phyloP scores from a whole-genome alignment of 2,113 vertebrate genomes.

The Centropus unirufus region DNA sequence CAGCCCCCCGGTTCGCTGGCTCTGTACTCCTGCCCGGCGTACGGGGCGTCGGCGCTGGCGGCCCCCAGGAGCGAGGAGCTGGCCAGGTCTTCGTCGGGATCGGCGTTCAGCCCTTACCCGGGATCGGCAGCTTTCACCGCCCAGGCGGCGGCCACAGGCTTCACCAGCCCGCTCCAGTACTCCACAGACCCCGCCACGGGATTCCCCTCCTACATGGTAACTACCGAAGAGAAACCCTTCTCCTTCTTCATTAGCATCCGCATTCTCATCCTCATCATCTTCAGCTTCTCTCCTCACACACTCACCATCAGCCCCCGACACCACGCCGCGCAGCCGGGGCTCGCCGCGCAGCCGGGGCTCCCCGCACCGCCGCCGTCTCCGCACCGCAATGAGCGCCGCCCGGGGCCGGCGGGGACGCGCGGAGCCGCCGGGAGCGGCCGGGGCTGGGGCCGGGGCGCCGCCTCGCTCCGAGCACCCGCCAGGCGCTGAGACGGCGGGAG shows the following conservation, averaged over 20 bases:
- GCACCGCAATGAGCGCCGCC: neutral
- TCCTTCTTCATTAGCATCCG: conserved; percentile 61
- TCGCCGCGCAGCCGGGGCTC: neutral
- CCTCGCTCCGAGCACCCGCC: neutral
- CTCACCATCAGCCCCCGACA: neutral
- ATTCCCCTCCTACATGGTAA: conserved; percentile 99
- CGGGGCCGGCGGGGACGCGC: neutral
- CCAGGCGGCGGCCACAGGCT: conserved; percentile 88
- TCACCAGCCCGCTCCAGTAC: conserved; percentile 93
- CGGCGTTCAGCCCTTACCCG: conserved; percentile 96
- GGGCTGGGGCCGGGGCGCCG: neutral
- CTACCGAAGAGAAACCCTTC: conserved; percentile 53
- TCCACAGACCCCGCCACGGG: conserved; percentile 89
- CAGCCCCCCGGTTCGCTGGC: conserved; percentile 97
- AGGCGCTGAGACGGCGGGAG: neutral
- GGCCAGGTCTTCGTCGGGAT: conserved; percentile 93
- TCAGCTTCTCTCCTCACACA: conserved; percentile 17
- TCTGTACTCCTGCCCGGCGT: conserved; percentile 95
- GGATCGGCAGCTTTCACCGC: conserved; percentile 95
- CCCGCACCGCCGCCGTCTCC: neutral
- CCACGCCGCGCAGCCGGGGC: neutral
- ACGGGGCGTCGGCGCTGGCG: conserved; percentile 92
- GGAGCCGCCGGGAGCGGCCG: neutral
- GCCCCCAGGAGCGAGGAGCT: conserved; percentile 94
- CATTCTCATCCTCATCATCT: conserved; percentile 64